Evolutionary conservation across 2,888 invertebrate species (phyloP), one percentile per base, ranked within the genome.

Genomic region (Plagodis dolabraria): DNA sequence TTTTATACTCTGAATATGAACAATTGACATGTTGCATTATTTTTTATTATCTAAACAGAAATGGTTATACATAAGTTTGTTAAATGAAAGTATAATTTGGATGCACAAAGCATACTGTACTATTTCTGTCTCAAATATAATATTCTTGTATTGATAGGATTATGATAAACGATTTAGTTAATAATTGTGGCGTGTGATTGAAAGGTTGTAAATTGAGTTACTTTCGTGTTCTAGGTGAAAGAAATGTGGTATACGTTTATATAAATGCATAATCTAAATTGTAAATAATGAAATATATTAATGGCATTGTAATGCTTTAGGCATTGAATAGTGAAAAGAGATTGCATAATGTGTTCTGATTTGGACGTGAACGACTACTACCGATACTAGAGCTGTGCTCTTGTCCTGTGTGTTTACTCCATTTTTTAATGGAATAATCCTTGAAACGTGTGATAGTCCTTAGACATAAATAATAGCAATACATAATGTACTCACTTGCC

Each of bases 201-300:
- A 57, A 68, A 65, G 70, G 69, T 70, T 72, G 63, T 72, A 63
- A 65, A 58, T 64, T 22, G 59, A 64, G 59, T 70, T 60, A 72
- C 71, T 63, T 57, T 63, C 55, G 52, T 60, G 63, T 53, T 60
- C 53, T 69, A 70, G 66, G 59, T 47, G 65, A 64, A 70, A 68
- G 60, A 73, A 73, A 73, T 76, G 72, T 75, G 77, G 87, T 88
- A 87, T 87, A 88, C 86, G 87, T 80, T n/a, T 76, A 73, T 82
- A 83, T 76, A 74, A 71, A 79, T 55, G 72, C 70, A 78, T 75
- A 73, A 74, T 76, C 63, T 63, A 67, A 71, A 44, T 64, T 79
- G 76, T 79, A 80, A 69, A 79, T 82, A 81, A 43, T 73, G 33
- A 57, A 57, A 63, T 58, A 57, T 65, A 55, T 36, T 57, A 61